phyloP scores from a whole-genome alignment of 2,888 invertebrate species.

The Chrysotoxum bicinctum region DNA sequence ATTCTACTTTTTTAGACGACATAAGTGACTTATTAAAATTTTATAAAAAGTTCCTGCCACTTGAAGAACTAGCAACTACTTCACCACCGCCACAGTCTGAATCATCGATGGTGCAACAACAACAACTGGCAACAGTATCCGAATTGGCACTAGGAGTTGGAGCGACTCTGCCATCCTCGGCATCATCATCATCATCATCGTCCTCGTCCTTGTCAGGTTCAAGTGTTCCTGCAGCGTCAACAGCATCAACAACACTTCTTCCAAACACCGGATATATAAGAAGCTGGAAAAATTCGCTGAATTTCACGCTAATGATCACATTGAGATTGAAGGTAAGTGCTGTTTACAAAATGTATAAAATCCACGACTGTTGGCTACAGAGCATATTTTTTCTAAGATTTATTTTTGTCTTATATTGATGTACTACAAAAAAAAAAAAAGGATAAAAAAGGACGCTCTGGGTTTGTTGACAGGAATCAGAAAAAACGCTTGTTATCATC shows the following conservation, averaged over 20 bases:
- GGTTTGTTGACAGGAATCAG: conserved; percentile 56
- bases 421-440: neutral
- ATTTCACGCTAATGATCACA: conserved; percentile 81
- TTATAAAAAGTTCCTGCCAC: conserved; percentile 78
- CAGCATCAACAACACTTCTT: conserved; percentile 77
- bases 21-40: conserved; percentile 81
- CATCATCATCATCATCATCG: conserved; percentile 13
- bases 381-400: conserved; percentile 31
- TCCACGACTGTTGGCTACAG: neutral
- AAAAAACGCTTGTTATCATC: conserved; percentile 49
- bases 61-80: conserved; percentile 75
- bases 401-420: conserved; percentile 4
- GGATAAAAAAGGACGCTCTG: conserved; percentile 9
- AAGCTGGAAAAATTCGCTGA: conserved; percentile 79
- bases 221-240: conserved; percentile 60
- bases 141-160: conserved; percentile 45
- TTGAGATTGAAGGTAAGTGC: conserved; percentile 79
- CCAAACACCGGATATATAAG: conserved; percentile 79
- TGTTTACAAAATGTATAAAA: conserved; percentile 6
- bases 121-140: conserved; percentile 38
- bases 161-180: conserved; percentile 1
- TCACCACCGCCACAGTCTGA: conserved; percentile 57
- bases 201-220: conserved; percentile 43
- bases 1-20: conserved; percentile 77
- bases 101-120: conserved; percentile 37